Conservation (phyloP, 64 coral and sea anemone species). For the Pocillopora verrucosa region DNA sequence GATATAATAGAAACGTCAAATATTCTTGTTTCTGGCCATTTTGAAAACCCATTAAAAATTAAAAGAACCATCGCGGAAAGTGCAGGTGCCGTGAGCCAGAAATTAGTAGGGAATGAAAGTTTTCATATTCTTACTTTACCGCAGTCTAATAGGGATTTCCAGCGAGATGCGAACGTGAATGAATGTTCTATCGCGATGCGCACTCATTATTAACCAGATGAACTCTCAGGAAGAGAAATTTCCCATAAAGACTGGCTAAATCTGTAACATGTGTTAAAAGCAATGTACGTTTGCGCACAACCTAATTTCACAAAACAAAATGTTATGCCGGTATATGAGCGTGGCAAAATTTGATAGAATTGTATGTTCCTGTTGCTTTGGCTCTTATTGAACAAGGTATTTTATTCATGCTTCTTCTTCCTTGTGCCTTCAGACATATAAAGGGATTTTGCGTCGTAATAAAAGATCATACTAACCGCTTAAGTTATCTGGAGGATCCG, state of each 20-base stretch:
- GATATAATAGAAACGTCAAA: constrained; percentile 13
- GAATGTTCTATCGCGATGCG: constrained; percentile 4
- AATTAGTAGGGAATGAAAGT: constrained; percentile 4
- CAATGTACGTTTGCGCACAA: constrained; percentile 27
- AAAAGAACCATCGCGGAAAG: constrained; percentile 3
- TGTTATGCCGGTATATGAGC: not conserved
- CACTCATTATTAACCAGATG: not conserved
- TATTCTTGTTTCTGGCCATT: constrained; percentile 34
- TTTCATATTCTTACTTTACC: constrained; percentile 33
- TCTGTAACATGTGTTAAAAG: constrained; percentile 9
- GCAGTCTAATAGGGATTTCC: not conserved
- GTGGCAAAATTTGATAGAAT: too few species aligned
- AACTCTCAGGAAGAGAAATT: constrained; percentile 31
- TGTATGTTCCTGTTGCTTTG: not conserved
- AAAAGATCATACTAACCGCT: constrained; percentile 79
- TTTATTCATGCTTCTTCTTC: not conserved
- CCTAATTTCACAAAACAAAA: constrained; percentile 33
- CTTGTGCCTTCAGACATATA: not conserved
- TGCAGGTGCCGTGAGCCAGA: constrained; percentile 21
- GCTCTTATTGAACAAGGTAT: not conserved
- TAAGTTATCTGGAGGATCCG: constrained; percentile 90
- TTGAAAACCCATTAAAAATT: constrained; percentile 50
- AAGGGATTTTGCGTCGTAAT: constrained; percentile 39
- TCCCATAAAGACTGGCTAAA: constrained; percentile 57
- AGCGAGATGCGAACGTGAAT: not conserved